Conservation (phyloP, 1,140 invertebrate genomes). For the Temnothorax nylanderi region DNA sequence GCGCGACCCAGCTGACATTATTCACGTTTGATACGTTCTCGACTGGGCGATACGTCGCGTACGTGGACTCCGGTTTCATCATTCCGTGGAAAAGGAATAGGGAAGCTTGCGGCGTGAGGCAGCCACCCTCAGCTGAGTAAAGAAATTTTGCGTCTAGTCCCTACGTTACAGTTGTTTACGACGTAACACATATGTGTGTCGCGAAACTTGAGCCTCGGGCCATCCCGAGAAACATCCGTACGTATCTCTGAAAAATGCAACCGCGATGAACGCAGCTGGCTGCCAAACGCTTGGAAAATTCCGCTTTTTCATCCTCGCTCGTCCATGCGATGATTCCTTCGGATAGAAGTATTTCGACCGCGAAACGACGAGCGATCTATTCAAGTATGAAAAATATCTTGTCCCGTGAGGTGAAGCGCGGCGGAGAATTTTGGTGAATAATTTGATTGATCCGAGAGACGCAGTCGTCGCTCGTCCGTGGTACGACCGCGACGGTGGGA, state of each 20-base stretch:
- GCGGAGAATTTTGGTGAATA: slow-evolving; percentile 63
- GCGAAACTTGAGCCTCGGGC: background rate
- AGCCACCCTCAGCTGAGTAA: background rate
- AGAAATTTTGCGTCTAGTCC: slow-evolving; percentile 33
- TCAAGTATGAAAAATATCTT: slow-evolving; percentile 40
- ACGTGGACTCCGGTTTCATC: background rate
- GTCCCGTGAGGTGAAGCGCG: slow-evolving; percentile 12
- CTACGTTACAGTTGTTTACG: slow-evolving; percentile 38
- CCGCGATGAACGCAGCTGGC: slow-evolving; percentile 13
- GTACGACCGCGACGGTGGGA: slow-evolving; percentile 62
- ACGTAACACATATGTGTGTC: background rate
- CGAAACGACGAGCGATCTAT: slow-evolving; percentile 8
- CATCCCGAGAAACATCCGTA: slow-evolving; percentile 7
- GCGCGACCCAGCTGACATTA: slow-evolving; percentile 59
- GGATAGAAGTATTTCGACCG: slow-evolving; percentile 38
- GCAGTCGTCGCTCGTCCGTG: slow-evolving; percentile 52
- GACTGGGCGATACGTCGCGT: slow-evolving; percentile 47
- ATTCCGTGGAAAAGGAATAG: background rate
- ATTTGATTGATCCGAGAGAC: slow-evolving; percentile 56
- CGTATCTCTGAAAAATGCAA: slow-evolving; percentile 30
- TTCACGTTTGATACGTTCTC: slow-evolving; percentile 65
- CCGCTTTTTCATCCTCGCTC: slow-evolving; percentile 39
- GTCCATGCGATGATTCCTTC: slow-evolving; percentile 43
- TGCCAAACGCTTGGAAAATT: slow-evolving; percentile 27
- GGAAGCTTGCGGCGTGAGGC: background rate